Evolutionary conservation across 64 coral and sea anemone species (phyloP), one percentile per base, ranked within the genome.

Genomic region (Acropora tenuis): DNA sequence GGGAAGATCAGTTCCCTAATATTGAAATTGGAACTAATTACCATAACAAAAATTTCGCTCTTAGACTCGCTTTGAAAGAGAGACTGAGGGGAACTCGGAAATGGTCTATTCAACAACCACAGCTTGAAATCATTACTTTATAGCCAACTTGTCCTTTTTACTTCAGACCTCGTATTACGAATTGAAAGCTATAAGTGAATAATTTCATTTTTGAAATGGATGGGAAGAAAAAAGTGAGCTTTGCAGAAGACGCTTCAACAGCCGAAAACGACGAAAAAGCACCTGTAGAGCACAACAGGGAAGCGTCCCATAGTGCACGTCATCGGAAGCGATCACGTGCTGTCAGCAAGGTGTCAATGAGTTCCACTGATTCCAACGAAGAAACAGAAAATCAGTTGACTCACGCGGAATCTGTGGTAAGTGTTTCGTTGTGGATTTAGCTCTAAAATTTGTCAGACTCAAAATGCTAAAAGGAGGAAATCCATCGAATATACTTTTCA

Each of bases 361-460:
- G 30, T 41, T 82, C 79, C 20, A 13, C 13, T 16, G 41, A 4
- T 11, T 20, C 4, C 0, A 20, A 12, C 3, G 78, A 30, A 80
- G 52, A 12, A 7, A 52, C 30, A 82, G 40, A 61, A 20, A 20
- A 71, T 71, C 20, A 61, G 3, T 42, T 11, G 7, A 4, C 20
- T 82, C 53, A 4, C 8, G 50, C 55, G 4, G 79, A 82, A 11
- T 82, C 79, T 82, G 9, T 65, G 59, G 79, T 82, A 63, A 82
- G 55, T 48, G 49, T 5, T 63, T 3, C 3, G 52, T 9, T 55
- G 52, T 5, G 3, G 11, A 15, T 63, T 63, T 2, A 15, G 3
- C 60, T 8, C 60, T 8, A 63, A 8, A 12, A 63, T 63, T 63
- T 77, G 8, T 6, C 45, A 77, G 5, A 11, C 30, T 30, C 30